A percentile compares a stretch with the other conserved stretches of the same genome.
phyloP scores from a whole-genome alignment of 2,888 invertebrate genomes.

The Drosophila tanythrix region DNA sequence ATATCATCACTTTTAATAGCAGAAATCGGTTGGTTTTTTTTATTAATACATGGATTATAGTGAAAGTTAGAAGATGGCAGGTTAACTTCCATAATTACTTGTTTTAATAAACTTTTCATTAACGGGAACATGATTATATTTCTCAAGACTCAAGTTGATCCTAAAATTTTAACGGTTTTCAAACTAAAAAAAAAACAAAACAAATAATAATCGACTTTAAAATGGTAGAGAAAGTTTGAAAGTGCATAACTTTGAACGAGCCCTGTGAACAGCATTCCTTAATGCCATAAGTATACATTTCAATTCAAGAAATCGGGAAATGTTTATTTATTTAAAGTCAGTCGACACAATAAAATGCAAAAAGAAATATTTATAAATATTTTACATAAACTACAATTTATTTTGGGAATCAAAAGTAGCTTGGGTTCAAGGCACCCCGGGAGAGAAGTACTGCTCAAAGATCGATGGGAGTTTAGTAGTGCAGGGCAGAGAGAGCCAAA shows the following conservation, averaged over 20 bases:
- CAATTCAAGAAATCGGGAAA: background rate
- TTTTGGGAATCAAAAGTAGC: background rate
- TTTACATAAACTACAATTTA: slow-evolving; percentile 7
- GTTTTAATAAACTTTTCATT: background rate
- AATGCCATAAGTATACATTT: background rate
- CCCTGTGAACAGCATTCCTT: background rate
- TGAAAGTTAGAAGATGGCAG: background rate
- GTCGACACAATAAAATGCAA: background rate
- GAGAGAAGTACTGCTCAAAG: background rate
- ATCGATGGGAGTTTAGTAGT: slow-evolving; percentile 19
- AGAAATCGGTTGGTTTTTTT: background rate
- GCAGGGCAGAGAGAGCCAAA: slow-evolving; percentile 9
- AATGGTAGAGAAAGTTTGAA: no score
- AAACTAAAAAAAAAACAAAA: background rate
- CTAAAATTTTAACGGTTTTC: background rate
- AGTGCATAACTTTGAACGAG: background rate
- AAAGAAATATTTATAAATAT: background rate
- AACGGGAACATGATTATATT: background rate
- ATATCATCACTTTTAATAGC: no score
- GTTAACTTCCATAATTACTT: background rate
- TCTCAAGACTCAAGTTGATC: background rate
- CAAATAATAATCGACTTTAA: background rate
- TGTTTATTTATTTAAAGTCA: background rate
- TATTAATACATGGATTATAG: background rate
- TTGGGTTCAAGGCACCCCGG: slow-evolving; percentile 4